Conservation (phyloP, 35 echinoderm and acorn worm genomes). For the Diadema setosum region DNA sequence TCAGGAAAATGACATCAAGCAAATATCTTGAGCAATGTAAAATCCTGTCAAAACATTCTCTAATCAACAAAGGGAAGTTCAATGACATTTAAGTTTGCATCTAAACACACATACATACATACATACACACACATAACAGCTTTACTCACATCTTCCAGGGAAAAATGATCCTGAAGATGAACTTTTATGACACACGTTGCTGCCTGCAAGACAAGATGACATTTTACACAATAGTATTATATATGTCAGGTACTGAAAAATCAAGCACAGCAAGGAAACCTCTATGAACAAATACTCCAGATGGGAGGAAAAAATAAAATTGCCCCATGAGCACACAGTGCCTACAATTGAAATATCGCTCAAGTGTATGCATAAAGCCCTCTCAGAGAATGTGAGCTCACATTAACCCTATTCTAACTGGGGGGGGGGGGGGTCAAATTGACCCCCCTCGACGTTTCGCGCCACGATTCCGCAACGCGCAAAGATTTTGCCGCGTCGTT, state of each 20-base stretch:
- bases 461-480: too few species aligned
- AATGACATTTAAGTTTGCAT: too few species aligned
- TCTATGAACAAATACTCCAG: background rate
- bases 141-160: slow-evolving; percentile 23
- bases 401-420: too few species aligned
- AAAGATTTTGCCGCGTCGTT: too few species aligned
- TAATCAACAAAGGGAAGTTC: background rate
- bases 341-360: background rate
- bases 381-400: background rate
- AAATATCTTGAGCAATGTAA: background rate
- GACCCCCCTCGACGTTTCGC: too few species aligned
- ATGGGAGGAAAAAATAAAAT: background rate
- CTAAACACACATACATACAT: too few species aligned
- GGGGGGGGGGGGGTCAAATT: too few species aligned
- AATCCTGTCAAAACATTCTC: background rate
- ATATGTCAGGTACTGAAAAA: too few species aligned
- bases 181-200: slow-evolving; percentile 15
- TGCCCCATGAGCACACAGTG: background rate
- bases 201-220: slow-evolving; percentile 10
- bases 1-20: too few species aligned
- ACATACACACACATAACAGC: too few species aligned
- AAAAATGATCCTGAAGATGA: slow-evolving; percentile 24
- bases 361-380: background rate
- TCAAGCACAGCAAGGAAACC: background rate
- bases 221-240: too few species aligned